Conservation (phyloP, 1,140 invertebrate species). For the Pantala flavescens region DNA sequence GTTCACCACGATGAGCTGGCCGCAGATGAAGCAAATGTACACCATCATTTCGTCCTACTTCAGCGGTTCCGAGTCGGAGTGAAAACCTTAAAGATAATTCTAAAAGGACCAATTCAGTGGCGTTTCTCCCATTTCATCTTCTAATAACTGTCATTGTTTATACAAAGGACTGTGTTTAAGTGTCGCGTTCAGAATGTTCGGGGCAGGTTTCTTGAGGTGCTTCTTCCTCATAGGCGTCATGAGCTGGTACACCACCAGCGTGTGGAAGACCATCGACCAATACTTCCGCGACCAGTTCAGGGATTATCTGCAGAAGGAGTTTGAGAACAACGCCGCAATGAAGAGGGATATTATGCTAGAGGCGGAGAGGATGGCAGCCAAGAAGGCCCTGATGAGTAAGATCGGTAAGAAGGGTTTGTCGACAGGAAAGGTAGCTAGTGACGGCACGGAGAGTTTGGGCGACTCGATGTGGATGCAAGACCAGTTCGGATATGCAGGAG, state of each 20-base stretch:
- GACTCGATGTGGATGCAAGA: neutral
- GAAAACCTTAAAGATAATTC: too few species aligned
- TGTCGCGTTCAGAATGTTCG: slow-evolving; percentile 30
- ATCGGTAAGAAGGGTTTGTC: neutral
- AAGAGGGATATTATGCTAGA: neutral
- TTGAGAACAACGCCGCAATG: slow-evolving; percentile 25
- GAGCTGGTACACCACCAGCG: slow-evolving; percentile 39
- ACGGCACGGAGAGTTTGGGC: neutral
- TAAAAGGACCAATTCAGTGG: too few species aligned
- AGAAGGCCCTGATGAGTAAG: neutral
- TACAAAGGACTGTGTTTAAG: too few species aligned
- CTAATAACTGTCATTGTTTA: slow-evolving; percentile 20
- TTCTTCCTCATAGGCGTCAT: slow-evolving; percentile 37
- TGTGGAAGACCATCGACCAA: slow-evolving; percentile 42
- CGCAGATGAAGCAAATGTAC: slow-evolving; percentile 37
- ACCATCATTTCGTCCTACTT: slow-evolving; percentile 20
- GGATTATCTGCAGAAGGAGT: slow-evolving; percentile 36
- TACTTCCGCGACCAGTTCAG: slow-evolving; percentile 42
- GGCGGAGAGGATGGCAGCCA: neutral
- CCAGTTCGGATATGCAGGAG: neutral
- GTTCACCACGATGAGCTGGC: slow-evolving; percentile 44
- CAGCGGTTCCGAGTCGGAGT: neutral
- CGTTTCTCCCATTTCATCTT: too few species aligned
- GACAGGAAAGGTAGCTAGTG: neutral
- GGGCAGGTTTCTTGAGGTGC: slow-evolving; percentile 31